Evolutionary conservation across 1,140 invertebrate genomes (phyloP).

Genomic region (Aphaenogaster floridana): DNA sequence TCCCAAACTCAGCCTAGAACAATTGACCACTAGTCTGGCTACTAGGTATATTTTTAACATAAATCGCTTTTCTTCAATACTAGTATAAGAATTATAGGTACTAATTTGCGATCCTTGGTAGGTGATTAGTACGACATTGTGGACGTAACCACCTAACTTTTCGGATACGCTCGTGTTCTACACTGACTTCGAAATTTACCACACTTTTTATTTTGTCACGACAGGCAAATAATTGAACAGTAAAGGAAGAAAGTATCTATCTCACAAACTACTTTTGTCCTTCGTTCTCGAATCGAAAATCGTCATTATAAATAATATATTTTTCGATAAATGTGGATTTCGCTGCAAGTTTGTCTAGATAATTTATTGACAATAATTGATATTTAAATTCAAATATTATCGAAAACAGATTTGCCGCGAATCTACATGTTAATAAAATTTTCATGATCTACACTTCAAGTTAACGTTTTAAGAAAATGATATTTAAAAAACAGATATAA

Average conservation of each 20-base stretch:
- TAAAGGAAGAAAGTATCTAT: neutral
- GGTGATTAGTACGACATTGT: constrained; percentile 82
- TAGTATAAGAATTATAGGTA: constrained; percentile 83
- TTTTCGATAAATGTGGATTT: constrained; percentile 9
- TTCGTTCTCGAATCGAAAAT: constrained; percentile 11
- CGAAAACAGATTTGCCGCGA: neutral
- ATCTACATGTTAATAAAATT: neutral
- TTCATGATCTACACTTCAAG: neutral
- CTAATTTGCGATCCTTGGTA: constrained; percentile 83
- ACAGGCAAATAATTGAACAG: constrained; percentile 1
- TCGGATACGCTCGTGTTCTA: constrained; percentile 48
- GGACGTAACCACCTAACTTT: constrained; percentile 70
- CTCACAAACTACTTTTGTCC: neutral
- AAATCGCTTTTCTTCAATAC: constrained; percentile 78
- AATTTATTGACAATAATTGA: neutral
- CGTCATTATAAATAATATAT: constrained; percentile 3
- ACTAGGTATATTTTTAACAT: constrained; percentile 78
- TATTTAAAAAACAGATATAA: constrained; percentile 3
- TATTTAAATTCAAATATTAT: constrained; percentile 26
- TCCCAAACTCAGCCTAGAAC: constrained; percentile 75
- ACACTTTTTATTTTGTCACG: constrained; percentile 27
- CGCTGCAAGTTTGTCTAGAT: neutral
- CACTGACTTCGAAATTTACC: constrained; percentile 40
- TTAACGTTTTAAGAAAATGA: neutral
- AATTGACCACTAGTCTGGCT: constrained; percentile 74